Evolutionary conservation across 2,113 vertebrate genomes (phyloP).

Genomic region (Oenanthe oenanthe): DNA sequence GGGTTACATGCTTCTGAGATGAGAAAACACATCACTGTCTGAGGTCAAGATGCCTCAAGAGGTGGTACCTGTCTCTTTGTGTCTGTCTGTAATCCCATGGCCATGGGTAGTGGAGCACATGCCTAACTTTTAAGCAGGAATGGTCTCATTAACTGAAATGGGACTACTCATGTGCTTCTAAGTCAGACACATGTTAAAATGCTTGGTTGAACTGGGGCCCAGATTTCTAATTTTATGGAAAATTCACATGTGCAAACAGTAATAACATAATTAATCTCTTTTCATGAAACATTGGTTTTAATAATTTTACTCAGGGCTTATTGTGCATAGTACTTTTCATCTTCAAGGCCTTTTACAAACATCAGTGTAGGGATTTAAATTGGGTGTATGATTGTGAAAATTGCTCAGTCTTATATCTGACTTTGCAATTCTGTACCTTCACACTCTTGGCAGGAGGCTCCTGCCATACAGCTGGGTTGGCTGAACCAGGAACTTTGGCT

Average conservation of each 20-base stretch:
- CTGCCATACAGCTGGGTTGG: slow-evolving; percentile 45
- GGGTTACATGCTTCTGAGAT: not conserved
- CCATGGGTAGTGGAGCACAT: not conserved
- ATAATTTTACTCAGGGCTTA: slow-evolving; percentile 40
- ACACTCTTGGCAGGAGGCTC: slow-evolving; percentile 7
- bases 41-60: not conserved
- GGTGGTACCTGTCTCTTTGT: not conserved
- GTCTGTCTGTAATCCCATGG: not conserved
- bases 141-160: not conserved
- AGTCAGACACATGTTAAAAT: slow-evolving; percentile 33
- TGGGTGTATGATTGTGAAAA: not conserved
- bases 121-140: not conserved
- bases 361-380: not conserved
- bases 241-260: slow-evolving; percentile 43
- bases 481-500: slow-evolving; percentile 45
- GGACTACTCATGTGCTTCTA: not conserved
- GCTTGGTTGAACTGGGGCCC: slow-evolving; percentile 30
- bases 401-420: not conserved
- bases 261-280: slow-evolving; percentile 62
- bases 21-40: fast-evolving
- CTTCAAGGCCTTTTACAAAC: slow-evolving; percentile 40
- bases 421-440: slow-evolving; percentile 29
- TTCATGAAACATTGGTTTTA: slow-evolving; percentile 47
- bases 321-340: slow-evolving; percentile 12
- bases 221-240: slow-evolving; percentile 48